Evolutionary conservation across 2,888 invertebrate genomes (phyloP), one percentile per base, ranked within the genome.

Genomic region (Polyommatus iphigenia): DNA sequence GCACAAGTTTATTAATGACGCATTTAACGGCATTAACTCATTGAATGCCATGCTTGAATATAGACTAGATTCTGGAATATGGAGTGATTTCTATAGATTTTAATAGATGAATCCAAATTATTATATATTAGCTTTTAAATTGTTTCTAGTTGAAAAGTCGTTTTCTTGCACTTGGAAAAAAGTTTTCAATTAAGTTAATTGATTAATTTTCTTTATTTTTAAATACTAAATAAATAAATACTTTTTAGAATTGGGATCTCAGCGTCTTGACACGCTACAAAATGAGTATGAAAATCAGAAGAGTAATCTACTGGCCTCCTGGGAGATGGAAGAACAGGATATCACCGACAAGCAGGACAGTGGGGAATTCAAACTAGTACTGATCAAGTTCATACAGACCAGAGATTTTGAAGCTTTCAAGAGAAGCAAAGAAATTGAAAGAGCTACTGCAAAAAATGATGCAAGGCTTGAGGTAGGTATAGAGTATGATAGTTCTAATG

Each of bases 331-430:
- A 80, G 95, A 96, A 73, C 85, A 91, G 8, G 89, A 92, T 0
- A 90, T 95, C 29, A 89, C 94, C 24, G 88, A 94, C 13, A 87
- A 90, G 73, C 95, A 95, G 78, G 92, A 95, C 2, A 89, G 90
- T 71, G 93, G 94, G 0, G 96, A 96, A 82, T 92, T 95, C 77
- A 92, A 96, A 77, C 84, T 96, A 78, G 95, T 95, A 80, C 91
- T 95, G 41, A 93, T 96, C 57, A 94, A 94, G n/a, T 95, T 92
- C 83, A 95, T 95, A 67, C 91, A 96, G 83, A 90, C 95, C n/a
- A 88, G 93, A 36, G 88, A 92, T 71, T 93, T 92, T 79, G 83
- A 85, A 59, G 81, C 79, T 0, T 83, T 86, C 78, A 91, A 85
- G 78, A 89, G 87, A 13, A 84, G 87, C 29, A 90, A 84, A 73